phyloP scores from a whole-genome alignment of 2,797 vertebrate species.

The Loriculus beryllinus region DNA sequence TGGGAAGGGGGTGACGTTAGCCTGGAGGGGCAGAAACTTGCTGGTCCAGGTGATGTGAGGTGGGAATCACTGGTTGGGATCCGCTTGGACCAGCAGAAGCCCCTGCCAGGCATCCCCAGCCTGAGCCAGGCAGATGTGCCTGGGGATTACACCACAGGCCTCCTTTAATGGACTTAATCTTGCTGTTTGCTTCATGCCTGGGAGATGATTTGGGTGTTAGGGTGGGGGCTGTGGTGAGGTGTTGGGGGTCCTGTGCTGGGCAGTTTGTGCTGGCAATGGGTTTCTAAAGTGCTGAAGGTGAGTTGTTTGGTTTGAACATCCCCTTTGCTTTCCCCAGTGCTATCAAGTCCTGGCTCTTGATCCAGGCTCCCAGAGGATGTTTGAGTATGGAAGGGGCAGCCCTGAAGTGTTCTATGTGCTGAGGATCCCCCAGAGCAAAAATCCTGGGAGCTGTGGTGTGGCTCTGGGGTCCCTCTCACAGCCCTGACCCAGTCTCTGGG shows the following conservation, averaged over 20 bases:
- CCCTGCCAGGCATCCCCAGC: fast-evolving
- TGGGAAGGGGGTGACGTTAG: neutral
- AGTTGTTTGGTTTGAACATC: neutral
- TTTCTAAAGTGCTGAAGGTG: neutral
- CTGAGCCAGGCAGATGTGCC: neutral
- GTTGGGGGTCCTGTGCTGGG: neutral
- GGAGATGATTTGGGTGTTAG: neutral
- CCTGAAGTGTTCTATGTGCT: fast-evolving
- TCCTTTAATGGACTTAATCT: neutral
- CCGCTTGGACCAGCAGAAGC: neutral
- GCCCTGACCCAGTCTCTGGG: neutral
- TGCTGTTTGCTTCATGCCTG: neutral
- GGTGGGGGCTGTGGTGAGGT: neutral
- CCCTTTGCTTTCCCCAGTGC: neutral
- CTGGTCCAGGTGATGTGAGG: neutral
- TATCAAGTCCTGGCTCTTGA: fast-evolving
- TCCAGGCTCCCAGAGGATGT: neutral
- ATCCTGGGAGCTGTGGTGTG: neutral
- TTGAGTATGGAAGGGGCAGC: neutral
- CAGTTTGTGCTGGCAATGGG: neutral
- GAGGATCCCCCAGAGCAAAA: neutral
- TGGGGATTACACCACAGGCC: neutral
- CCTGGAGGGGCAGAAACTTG: neutral
- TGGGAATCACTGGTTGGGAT: neutral
- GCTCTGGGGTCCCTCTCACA: neutral